A percentile compares a stretch with the other conserved stretches of the same genome.
Conservation (phyloP, 2,888 invertebrate species). For the Galeopsomyia nigrocyanea region DNA sequence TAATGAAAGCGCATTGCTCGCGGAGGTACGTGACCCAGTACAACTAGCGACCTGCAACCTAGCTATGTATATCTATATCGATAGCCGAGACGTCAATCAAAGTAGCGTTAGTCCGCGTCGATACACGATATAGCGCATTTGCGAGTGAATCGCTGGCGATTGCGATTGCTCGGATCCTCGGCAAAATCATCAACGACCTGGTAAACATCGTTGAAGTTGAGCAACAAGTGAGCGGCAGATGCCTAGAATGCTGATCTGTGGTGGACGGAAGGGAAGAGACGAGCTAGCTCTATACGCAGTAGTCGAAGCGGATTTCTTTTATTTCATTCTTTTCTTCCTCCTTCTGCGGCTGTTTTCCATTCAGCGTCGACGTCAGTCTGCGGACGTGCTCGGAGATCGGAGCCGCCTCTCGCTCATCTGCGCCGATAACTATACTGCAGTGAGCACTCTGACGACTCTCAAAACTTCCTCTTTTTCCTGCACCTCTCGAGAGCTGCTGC, state of each 20-base stretch:
- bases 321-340: background rate
- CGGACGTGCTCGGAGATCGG: conserved; percentile 32
- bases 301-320: background rate
- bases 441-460: background rate
- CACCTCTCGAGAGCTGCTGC: background rate
- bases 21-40: conserved; percentile 34
- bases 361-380: conserved; percentile 13
- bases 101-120: conserved; percentile 32
- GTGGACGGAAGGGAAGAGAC: background rate
- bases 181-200: no score
- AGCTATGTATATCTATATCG: conserved; percentile 1
- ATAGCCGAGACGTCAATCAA: conserved; percentile 32
- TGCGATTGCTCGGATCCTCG: conserved; percentile 1
- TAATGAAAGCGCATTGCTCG: conserved; percentile 6
- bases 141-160: conserved; percentile 7
- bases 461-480: conserved; percentile 6
- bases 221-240: background rate
- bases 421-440: background rate
- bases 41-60: background rate
- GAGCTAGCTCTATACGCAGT: background rate
- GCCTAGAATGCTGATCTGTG: background rate
- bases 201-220: background rate
- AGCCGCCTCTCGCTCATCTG: background rate
- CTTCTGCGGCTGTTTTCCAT: conserved; percentile 30
- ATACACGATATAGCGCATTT: background rate